phyloP scores from a whole-genome alignment of 64 coral and sea anemone species.

The Stichodactyla helianthus region DNA sequence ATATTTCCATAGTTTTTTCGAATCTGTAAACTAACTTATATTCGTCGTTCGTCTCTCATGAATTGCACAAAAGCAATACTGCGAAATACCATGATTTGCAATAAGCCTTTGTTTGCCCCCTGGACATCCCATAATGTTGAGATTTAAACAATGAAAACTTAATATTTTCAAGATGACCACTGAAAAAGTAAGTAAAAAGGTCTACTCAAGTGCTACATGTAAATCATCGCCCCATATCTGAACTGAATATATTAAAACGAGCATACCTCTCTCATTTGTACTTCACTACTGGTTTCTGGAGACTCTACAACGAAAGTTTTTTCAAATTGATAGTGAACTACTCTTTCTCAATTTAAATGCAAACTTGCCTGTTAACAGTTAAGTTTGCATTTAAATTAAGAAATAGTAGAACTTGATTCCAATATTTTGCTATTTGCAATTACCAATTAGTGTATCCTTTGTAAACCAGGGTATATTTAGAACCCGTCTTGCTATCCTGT shows the following conservation, averaged over 20 bases:
- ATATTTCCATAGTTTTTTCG: no score
- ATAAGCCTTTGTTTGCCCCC: no score
- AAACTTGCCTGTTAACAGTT: not conserved
- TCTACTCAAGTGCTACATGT: no score
- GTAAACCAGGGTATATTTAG: constrained; percentile 4
- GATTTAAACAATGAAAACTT: no score
- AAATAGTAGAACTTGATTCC: not conserved
- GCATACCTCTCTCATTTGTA: not conserved
- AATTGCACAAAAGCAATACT: no score
- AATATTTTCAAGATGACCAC: no score
- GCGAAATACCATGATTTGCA: no score
- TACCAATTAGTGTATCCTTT: not conserved
- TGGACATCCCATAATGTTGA: no score
- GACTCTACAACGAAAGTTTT: not conserved
- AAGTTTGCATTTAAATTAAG: not conserved
- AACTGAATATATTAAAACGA: not conserved
- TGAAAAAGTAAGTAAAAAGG: no score
- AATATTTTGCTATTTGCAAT: no score
- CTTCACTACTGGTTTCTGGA: not conserved
- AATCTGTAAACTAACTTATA: no score
- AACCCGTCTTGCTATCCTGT: constrained; percentile 49
- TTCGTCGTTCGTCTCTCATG: no score
- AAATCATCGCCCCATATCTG: not conserved
- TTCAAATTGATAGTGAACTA: not conserved
- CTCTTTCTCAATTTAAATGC: not conserved